Base-by-base conservation (phyloP, 1,140 invertebrate genomes). In the Conopomorpha cramerella region DNA sequence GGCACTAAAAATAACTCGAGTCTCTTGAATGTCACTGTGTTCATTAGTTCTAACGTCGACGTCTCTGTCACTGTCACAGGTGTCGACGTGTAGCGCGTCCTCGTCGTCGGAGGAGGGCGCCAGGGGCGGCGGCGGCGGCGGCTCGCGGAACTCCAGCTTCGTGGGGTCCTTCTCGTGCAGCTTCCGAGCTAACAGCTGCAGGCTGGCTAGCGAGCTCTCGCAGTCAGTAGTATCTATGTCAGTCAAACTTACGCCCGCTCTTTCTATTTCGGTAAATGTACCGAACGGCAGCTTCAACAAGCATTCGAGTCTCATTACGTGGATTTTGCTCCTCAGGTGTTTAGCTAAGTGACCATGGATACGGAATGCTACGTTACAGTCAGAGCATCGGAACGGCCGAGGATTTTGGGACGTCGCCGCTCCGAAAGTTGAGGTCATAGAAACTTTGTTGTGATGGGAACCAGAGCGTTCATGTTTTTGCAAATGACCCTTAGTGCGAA, bases 311-410 rank as follows among this genome's bases (percentile, higher is more conserved):
- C 92, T 90, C 86, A 95, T 94, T 14, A 98, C 95, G 61, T 99
- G 96, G 84, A 93, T 92, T 81, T 98, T 98, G 17, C 94, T 96
- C 25, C 95, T 84, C 26, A 98, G 79, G 81, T 99, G 96, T 77
- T 98, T 98, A 0, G 95, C 93, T 46, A 99, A 78, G 73, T 98
- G 95, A 0, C 94, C 95, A 55, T 96, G 93, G 55, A 97, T 97
- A 43, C 95, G 84, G 65, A 99, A 99, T 1, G 93, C 94, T 40
- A 95, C 91, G 64, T 94, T 94, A 68, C 96, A 99, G 55, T 97
- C 93, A 3, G 85, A 87, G 78, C 96, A 98, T 55, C 95, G 93
- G 56, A 95, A 97, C 3, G 95, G 93, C 30, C 95, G 81, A 10
- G 95, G 95, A 79, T 97, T 96, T 36, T 90, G 90, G 0, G 88